Percentiles rank a stretch among this genome's conserved stretches.
These are phyloP conservation scores for Lateolabrax maculatus DNA, from an alignment of 2,797 vertebrate species.

Conservation along the genomic window DNA sequence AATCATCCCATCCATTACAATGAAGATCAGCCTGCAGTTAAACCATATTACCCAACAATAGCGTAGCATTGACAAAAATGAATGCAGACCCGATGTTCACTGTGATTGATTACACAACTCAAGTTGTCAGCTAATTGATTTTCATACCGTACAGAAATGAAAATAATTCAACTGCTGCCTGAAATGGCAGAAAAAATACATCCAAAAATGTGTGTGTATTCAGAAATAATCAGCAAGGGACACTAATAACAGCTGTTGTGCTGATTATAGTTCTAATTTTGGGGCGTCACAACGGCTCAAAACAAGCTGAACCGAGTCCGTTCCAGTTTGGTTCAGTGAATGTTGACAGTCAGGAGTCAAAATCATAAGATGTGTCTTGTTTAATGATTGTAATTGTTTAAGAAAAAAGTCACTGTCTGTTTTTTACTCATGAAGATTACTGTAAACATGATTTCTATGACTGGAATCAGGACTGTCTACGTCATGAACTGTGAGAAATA, in stretches of 20 bases:
- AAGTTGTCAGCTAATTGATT: constrained; percentile 32
- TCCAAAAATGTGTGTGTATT: background rate
- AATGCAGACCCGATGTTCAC: constrained; percentile 27
- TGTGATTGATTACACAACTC: constrained; percentile 28
- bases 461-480: background rate
- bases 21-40: constrained; percentile 30
- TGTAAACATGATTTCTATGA: background rate
- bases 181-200: background rate
- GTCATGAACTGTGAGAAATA: background rate
- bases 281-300: background rate
- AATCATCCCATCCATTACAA: constrained; percentile 38
- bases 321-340: background rate
- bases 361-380: background rate
- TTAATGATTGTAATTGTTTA: background rate
- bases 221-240: background rate
- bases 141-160: constrained; percentile 2
- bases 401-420: too few relatives aligned
- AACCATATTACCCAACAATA: constrained; percentile 18
- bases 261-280: background rate
- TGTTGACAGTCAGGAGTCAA: background rate
- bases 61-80: constrained; percentile 17
- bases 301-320: background rate
- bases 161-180: constrained; percentile 1
- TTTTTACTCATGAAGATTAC: background rate
- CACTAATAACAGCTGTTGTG: background rate